Evolutionary conservation across 2,888 invertebrate genomes (phyloP).

Genomic region (Tortrix viridana): DNA sequence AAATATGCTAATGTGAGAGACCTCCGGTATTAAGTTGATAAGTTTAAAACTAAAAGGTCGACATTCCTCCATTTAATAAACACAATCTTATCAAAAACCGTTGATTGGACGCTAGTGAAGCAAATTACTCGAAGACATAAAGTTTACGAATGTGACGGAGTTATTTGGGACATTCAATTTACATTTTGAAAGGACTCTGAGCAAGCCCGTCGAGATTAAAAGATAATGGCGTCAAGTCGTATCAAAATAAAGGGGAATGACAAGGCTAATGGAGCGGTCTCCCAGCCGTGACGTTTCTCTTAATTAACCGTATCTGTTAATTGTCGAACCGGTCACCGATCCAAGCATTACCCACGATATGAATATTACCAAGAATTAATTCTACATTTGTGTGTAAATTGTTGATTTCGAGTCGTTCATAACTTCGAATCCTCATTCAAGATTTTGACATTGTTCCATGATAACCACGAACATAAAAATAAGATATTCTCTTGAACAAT

Average conservation of each 20-base stretch:
- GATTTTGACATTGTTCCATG: constrained; percentile 41
- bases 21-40: constrained; percentile 31
- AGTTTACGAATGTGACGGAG: constrained; percentile 39
- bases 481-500: constrained; percentile 38
- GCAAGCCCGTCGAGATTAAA: constrained; percentile 48
- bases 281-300: constrained; percentile 45
- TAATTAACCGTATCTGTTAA: constrained; percentile 55
- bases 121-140: constrained; percentile 34
- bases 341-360: constrained; percentile 41
- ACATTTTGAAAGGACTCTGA: constrained; percentile 53
- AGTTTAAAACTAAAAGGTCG: constrained; percentile 22
- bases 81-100: constrained; percentile 37
- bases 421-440: constrained; percentile 10
- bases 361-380: constrained; percentile 42
- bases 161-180: constrained; percentile 48
- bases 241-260: constrained; percentile 50
- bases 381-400: constrained; percentile 47
- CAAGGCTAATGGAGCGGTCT: constrained; percentile 50
- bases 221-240: constrained; percentile 53
- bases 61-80: constrained; percentile 31
- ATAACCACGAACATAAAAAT: constrained; percentile 40
- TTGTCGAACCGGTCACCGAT: constrained; percentile 45
- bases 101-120: constrained; percentile 30
- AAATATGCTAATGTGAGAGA: constrained; percentile 33
- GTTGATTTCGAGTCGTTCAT: constrained; percentile 31